Evolutionary conservation across 2,888 invertebrate genomes (phyloP).

Genomic region (Danaus chrysippus): DNA sequence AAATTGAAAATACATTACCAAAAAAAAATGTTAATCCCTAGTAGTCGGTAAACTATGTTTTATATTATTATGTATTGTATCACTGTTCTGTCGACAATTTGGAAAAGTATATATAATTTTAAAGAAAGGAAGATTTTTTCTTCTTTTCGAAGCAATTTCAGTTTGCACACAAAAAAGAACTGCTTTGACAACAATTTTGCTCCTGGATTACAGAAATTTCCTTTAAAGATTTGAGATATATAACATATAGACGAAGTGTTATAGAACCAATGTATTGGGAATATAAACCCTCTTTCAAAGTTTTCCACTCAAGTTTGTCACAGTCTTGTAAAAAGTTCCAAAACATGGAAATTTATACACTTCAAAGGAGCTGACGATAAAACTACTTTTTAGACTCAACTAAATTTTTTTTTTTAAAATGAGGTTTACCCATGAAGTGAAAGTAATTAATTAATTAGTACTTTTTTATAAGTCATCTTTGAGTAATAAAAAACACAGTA

Average conservation of each 20-base stretch:
- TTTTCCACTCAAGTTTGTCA: conserved; percentile 46
- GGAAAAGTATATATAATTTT: too few species aligned
- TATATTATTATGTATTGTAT: too few species aligned
- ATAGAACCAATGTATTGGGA: conserved; percentile 86
- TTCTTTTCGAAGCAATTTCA: too few species aligned
- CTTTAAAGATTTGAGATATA: conserved; percentile 57
- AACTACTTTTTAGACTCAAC: conserved; percentile 74
- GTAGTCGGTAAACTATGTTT: too few species aligned
- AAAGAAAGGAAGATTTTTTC: too few species aligned
- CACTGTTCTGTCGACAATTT: too few species aligned
- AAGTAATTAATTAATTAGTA: too few species aligned
- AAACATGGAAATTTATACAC: conserved; percentile 85
- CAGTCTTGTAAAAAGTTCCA: conserved; percentile 73
- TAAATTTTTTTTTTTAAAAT: conserved; percentile 70
- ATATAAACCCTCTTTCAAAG: conserved; percentile 62
- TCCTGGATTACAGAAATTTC: conserved; percentile 86
- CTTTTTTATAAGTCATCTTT: too few species aligned
- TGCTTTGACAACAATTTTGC: conserved; percentile 79
- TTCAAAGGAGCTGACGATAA: conserved; percentile 87
- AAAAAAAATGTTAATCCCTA: too few species aligned
- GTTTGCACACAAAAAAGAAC: conserved; percentile 34
- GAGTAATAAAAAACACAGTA: too few species aligned
- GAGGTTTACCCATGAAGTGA: too few species aligned
- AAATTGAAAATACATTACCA: too few species aligned
- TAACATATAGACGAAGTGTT: conserved; percentile 36